phyloP scores from a whole-genome alignment of 2,888 invertebrate genomes.

The Machimus rusticus region DNA sequence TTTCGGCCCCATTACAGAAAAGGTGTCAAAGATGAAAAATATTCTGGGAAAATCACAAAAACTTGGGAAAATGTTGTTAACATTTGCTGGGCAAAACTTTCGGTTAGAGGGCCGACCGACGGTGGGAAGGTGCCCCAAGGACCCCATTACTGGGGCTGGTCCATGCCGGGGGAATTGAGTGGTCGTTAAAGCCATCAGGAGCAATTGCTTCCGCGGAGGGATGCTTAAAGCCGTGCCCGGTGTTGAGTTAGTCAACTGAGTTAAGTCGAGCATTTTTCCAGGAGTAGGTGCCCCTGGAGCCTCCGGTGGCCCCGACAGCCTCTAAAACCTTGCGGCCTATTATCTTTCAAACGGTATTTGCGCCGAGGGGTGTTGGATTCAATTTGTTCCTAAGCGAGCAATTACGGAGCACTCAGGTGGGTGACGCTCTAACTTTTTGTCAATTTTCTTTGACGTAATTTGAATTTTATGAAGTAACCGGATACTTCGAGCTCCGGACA shows the following conservation, averaged over 20 bases:
- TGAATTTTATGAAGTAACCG: background rate
- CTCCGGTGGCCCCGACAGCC: background rate
- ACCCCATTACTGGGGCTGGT: background rate
- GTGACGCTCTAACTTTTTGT: background rate
- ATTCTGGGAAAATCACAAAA: background rate
- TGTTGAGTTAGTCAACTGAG: background rate
- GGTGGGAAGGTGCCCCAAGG: background rate
- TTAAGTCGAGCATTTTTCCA: background rate
- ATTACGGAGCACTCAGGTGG: background rate
- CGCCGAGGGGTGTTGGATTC: background rate
- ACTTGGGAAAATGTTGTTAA: background rate
- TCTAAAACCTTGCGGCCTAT: background rate
- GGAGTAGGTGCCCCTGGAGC: background rate
- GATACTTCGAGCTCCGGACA: background rate
- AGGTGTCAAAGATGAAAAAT: background rate
- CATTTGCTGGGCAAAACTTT: background rate
- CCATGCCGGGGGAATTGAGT: background rate
- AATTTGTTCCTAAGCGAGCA: background rate
- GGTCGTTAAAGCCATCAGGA: background rate
- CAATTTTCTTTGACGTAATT: background rate
- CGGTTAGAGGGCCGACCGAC: background rate
- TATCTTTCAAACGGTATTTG: background rate
- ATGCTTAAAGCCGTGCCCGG: background rate
- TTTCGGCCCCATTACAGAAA: background rate
- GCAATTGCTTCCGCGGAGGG: background rate